Conservation (phyloP, 2,113 vertebrate genomes). For the Sander vitreus region DNA sequence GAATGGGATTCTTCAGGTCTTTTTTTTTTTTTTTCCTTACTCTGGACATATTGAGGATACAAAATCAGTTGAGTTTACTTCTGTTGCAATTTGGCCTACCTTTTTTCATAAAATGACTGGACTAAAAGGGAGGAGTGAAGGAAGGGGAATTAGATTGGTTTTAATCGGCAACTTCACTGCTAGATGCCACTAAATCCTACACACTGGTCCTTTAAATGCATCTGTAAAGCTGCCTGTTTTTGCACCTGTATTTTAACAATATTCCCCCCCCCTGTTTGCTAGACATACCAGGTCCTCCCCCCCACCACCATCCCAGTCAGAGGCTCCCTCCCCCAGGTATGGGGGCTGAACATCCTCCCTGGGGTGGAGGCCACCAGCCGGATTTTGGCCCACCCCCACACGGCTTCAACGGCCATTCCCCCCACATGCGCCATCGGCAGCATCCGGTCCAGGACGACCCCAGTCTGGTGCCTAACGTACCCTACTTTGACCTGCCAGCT, state of each 20-base stretch:
- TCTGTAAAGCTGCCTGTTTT: background rate
- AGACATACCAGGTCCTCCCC: constrained; percentile 96
- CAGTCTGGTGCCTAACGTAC: constrained; percentile 96
- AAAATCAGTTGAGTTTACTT: too few species aligned
- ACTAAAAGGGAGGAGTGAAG: too few species aligned
- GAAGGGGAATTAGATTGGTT: too few species aligned
- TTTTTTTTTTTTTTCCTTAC: too few species aligned
- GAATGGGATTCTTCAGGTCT: too few species aligned
- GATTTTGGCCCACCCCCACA: constrained; percentile 95
- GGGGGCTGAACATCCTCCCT: constrained; percentile 92
- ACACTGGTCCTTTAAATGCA: background rate
- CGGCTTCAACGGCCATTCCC: constrained; percentile 96
- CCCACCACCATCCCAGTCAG: constrained; percentile 94
- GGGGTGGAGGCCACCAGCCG: constrained; percentile 93
- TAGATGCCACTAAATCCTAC: too few species aligned
- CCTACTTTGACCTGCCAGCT: constrained; percentile 97
- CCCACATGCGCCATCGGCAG: constrained; percentile 92
- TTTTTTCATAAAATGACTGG: too few species aligned
- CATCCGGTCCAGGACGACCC: constrained; percentile 93
- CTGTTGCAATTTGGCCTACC: too few species aligned
- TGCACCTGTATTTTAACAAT: background rate
- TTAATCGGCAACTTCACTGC: too few species aligned
- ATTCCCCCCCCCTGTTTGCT: background rate
- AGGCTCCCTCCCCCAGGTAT: constrained; percentile 94
- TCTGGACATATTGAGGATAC: too few species aligned